Base-by-base conservation (phyloP, 2,797 vertebrate species). In the Chloroceryle amazona region DNA sequence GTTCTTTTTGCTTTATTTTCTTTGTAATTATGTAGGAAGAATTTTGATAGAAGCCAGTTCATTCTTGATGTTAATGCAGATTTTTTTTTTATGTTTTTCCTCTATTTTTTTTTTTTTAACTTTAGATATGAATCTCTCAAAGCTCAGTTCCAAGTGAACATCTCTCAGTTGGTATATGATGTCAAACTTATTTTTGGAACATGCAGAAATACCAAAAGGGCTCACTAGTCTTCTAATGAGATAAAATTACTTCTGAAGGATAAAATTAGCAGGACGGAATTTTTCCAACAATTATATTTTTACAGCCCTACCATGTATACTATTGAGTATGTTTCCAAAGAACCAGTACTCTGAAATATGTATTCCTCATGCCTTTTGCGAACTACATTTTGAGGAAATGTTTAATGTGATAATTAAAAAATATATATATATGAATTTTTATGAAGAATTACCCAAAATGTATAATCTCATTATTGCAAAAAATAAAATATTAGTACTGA, bases 201-300 rank as follows among this genome's bases (percentile, higher is more conserved):
- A 70, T 4, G 4, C 19, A 90, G 73, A 84, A 90, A 96, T 95
- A 91, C 82, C 89, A 51, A 39, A 93, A 76, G 51, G 13, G 21
- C 81, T 89, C 52, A 63, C 73, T 95, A 90, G 86, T 89, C 93
- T 96, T 86, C 90, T 91, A 78, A 92, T 62, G 67, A 93, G 95
- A 95, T 96, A 93, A 94, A 94, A 96, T 96, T 97, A 96, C 96
- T 90, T 89, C 90, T 83, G 74, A 92, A 78, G 89, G 92, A 88
- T 93, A 96, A 95, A 94, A 93, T 94, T 96, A 94, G 47, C 67
- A 67, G 33, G 46, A 55, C 87, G 85, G 62, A 92, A 81, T 31
- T 58, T 84, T 78, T 86, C 81, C 93, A 95, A 47, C 62, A 71
- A 94, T 81, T 90, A 72, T 57, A 33, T 80, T 93, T 91, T 93